phyloP scores from a whole-genome alignment of 2,797 vertebrate species.

The Mormyrus proboscirostris region DNA sequence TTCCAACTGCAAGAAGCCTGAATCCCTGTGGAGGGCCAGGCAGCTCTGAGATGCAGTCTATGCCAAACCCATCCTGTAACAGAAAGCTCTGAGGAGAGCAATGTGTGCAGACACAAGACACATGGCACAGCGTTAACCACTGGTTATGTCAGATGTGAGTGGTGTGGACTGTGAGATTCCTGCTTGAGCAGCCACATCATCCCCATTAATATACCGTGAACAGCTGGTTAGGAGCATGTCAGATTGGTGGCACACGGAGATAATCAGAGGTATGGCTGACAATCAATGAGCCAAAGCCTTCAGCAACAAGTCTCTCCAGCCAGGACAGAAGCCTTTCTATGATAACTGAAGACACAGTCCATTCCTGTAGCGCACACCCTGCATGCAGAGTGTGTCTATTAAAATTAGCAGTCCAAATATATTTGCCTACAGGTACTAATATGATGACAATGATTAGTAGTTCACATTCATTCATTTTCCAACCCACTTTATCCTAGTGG shows the following conservation, averaged over 20 bases:
- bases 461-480: too few relatives aligned
- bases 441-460: not conserved
- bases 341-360: not conserved
- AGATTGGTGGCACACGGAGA: not conserved
- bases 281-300: conserved; percentile 13
- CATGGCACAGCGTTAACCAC: not conserved
- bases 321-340: not conserved
- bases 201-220: not conserved
- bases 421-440: not conserved
- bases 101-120: not conserved
- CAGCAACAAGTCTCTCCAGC: not conserved
- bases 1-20: not conserved
- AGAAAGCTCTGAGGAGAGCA: not conserved
- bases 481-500: too few relatives aligned
- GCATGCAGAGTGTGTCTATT: not conserved
- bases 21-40: not conserved
- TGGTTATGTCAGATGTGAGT: not conserved
- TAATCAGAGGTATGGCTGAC: conserved; percentile 13
- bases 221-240: not conserved
- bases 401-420: not conserved
- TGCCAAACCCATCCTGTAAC: not conserved
- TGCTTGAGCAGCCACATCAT: not conserved
- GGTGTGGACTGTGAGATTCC: not conserved
- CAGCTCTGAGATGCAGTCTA: not conserved
- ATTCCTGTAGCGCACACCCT: not conserved